Base-by-base conservation (phyloP, 2,888 invertebrate species). In the Morinoia aosen region DNA sequence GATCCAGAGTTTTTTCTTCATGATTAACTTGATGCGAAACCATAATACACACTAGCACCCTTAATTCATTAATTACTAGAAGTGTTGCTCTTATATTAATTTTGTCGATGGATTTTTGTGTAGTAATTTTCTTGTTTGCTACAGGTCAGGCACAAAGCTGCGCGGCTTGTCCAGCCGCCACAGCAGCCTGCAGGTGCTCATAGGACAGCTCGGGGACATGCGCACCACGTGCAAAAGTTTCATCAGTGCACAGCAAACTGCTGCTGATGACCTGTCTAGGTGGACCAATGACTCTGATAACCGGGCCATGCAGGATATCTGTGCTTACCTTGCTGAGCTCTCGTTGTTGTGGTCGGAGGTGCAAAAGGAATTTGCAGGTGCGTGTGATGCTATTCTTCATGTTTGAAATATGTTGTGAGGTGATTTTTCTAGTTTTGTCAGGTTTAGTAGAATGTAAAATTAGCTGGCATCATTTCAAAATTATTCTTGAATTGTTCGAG, bases 181-280 rank as follows among this genome's bases (percentile, higher is more conserved):
- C 97, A 97, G 97, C 95, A 97, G 97, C 96, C 97, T 97, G 40
- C 97, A 97, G 96, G 97, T 97, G 97, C 97, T 97, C 39, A 97
- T 97, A 95, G 97, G 97, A 2, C 97, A 97, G 97, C 97, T 97
- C 93, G 97, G 97, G 97, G 97, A 97, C 96, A 97, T 97, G 95
- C 97, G 97, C 90, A 97, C 97, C 95, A 97, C 97, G 40, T 97
- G 97, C 58, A 97, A 97, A 97, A 97, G 97, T 57, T 97, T 97
- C 96, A 97, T 97, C 97, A 97, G 97, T 96, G 97, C 97, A 88
- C 97, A 97, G 96, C 97, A 97, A 95, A 97, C 97, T 97, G 97
- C 97, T 57, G 97, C 97, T 61, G 97, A 97, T 97, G 97, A 97
- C 96, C 97, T 97, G 97, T 97, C 97, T 95, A 97, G 97, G 97